Base-by-base conservation (phyloP, 2,888 invertebrate species). In the Xestobium rufovillosum region DNA sequence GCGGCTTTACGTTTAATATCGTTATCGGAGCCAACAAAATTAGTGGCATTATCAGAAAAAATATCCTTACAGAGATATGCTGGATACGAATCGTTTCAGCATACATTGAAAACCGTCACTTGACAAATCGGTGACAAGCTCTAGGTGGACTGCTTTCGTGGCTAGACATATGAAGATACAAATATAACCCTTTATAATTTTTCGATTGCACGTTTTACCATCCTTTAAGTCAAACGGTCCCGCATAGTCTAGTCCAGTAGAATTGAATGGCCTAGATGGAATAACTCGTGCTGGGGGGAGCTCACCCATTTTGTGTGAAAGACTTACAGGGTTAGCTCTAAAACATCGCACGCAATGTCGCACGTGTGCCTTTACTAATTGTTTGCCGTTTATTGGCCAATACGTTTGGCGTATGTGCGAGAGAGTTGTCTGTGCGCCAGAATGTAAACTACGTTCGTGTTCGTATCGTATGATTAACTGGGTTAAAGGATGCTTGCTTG, bases 151-250 rank as follows among this genome's bases (percentile, higher is more conserved):
- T n/a, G n/a, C n/a, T n/a, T n/a, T n/a, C n/a, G n/a, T n/a, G n/a
- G n/a, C n/a, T n/a, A n/a, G n/a, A n/a, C n/a, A n/a, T n/a, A n/a
- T n/a, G n/a, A n/a, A n/a, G n/a, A n/a, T n/a, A n/a, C n/a, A n/a
- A n/a, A n/a, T n/a, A n/a, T n/a, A n/a, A n/a, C n/a, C n/a, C n/a
- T n/a, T n/a, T n/a, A n/a, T n/a, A n/a, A n/a, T n/a, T n/a, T n/a
- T n/a, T n/a, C n/a, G n/a, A n/a, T n/a, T n/a, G n/a, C n/a, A n/a
- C n/a, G n/a, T 28, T 6, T 8, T 9, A 10, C 28, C 10, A 9
- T 8, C 11, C 15, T 31, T 31, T 31, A 31, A 14, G 12, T n/a
- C 6, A 8, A 31, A 14, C 6, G 31, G 31, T 6, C 31, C 31
- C 14, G 14, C 31, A 31, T 14, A 31, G 10, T 31, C 31, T 6